phyloP scores from a whole-genome alignment of 2,113 vertebrate species.

The Neomonachus schauinslandi region DNA sequence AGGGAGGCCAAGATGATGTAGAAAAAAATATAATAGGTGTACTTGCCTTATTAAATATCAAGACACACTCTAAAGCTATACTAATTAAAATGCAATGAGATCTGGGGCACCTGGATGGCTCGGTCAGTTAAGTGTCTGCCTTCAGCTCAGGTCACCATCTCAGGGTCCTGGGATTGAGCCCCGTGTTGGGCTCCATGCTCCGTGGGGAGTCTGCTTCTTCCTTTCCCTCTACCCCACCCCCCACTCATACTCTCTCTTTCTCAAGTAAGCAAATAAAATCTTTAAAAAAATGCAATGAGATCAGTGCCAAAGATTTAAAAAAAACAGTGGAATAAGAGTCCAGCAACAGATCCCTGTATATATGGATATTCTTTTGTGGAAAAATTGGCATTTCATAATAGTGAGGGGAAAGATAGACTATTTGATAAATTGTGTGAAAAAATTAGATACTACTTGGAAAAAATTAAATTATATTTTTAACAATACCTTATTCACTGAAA shows the following conservation, averaged over 20 bases:
- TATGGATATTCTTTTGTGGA: background rate
- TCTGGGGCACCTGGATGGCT: background rate
- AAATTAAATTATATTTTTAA: background rate
- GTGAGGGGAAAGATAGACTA: background rate
- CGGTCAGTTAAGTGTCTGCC: background rate
- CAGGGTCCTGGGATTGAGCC: background rate
- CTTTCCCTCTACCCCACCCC: background rate
- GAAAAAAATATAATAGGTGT: background rate
- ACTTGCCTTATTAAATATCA: background rate
- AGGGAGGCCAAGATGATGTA: background rate
- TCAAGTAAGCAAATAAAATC: background rate
- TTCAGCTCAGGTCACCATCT: background rate
- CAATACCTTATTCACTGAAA: background rate
- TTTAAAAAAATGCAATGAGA: background rate
- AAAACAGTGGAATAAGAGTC: background rate
- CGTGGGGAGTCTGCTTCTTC: background rate
- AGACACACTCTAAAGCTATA: background rate
- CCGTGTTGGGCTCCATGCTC: background rate
- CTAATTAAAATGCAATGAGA: background rate
- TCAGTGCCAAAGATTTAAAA: background rate
- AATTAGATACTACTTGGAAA: background rate
- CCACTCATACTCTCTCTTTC: background rate
- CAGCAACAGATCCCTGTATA: background rate
- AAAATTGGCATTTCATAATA: constrained; percentile 8
- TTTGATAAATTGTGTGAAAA: background rate